Base-by-base conservation (phyloP, 2,113 vertebrate genomes). In the Serinus canaria region DNA sequence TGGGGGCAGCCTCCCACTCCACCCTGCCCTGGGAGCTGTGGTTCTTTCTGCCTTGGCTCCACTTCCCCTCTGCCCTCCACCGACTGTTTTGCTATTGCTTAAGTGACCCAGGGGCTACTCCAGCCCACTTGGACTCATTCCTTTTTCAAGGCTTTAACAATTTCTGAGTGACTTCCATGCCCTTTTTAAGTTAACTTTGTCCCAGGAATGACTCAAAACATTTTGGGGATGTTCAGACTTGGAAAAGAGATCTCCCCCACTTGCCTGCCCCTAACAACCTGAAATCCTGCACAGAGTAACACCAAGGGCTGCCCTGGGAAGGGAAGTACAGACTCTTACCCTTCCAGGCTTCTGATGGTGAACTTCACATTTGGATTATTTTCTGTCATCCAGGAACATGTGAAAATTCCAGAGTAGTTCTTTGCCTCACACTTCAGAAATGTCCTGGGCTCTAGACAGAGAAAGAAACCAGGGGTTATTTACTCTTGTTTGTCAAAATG, bases 341-440 rank as follows among this genome's bases (percentile, higher is more conserved):
- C 97, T 62, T 93, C 81, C 41, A 93, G 90, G 83, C 95, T 97
- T 83, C 95, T 97, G 85, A 98, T 52, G 30, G 47, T 94, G 90
- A 98, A 98, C 91, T 94, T 97, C 92, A 97, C 15, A 59, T 95
- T 55, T 35, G 90, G 86, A n/a, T 82, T 96, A 81, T 94, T 77
- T 79, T 95, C 95, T 15, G 96, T 98, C 97, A 97, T 97, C 98
- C 98, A 98, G 64, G 96, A 98, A 90, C 98, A 98, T 3, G 75
- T 84, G 88, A 98, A 98, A 92, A 35, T 97, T 72, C 98, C 98
- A 19, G 98, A 98, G 91, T 98, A 98, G 93, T 97, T 98, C 81
- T 96, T 97, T 63, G 98, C 97, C 50, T 98, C 96, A 20, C 98
- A 98, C 92, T 97, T 98, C 87, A 98, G 35, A 95, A 97, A 98